phyloP scores from a whole-genome alignment of 2,888 invertebrate genomes.

The Myathropa florea region DNA sequence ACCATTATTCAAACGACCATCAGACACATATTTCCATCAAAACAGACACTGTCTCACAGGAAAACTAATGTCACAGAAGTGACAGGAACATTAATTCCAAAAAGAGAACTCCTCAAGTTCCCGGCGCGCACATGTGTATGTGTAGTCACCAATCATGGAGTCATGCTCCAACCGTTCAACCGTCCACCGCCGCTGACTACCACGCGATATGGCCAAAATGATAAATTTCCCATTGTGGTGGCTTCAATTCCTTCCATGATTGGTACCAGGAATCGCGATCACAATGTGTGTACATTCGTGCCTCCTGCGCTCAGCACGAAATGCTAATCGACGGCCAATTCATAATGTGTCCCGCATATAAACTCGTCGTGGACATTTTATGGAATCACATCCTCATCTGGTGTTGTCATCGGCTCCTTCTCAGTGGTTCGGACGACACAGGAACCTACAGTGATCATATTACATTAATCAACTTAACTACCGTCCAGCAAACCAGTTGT shows the following conservation, averaged over 20 bases:
- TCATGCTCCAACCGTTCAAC: constrained; percentile 2
- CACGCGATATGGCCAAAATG: constrained; percentile 64
- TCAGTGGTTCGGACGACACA: constrained; percentile 38
- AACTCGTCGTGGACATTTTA: constrained; percentile 62
- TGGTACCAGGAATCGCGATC: constrained; percentile 68
- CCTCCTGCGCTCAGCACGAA: constrained; percentile 65
- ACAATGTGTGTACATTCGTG: constrained; percentile 60
- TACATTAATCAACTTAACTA: constrained; percentile 70
- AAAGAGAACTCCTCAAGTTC: constrained; percentile 54
- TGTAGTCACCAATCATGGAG: constrained; percentile 23
- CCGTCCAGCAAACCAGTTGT: constrained; percentile 62
- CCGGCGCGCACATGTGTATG: neutral
- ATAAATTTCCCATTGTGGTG: constrained; percentile 61
- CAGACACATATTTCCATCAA: constrained; percentile 55
- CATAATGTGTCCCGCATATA: constrained; percentile 70
- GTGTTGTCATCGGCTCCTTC: constrained; percentile 64
- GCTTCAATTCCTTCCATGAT: constrained; percentile 43
- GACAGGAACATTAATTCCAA: constrained; percentile 67
- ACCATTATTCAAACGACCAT: constrained; percentile 51
- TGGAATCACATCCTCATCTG: constrained; percentile 68
- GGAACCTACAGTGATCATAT: constrained; percentile 67
- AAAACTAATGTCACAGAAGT: constrained; percentile 62
- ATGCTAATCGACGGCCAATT: constrained; percentile 69
- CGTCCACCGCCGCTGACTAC: neutral
- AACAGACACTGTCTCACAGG: constrained; percentile 42